Base-by-base conservation (phyloP, 1,140 invertebrate genomes). In the Drosophila jambulina region DNA sequence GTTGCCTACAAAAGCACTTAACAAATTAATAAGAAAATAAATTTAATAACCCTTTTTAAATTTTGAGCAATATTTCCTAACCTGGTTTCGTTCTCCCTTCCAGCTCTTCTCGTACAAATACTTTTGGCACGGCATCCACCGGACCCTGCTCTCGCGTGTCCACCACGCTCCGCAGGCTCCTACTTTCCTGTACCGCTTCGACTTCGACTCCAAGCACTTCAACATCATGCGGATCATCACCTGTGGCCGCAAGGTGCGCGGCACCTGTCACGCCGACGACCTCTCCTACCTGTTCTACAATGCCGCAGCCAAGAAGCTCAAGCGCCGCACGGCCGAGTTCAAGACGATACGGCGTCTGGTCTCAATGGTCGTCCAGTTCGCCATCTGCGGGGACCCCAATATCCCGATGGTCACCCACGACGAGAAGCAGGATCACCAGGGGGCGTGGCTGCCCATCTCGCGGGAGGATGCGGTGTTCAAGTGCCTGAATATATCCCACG, bases 211-310 rank as follows among this genome's bases (percentile, higher is more conserved):
- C 0, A 82, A 92, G 54, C 77, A 88, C 56, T 91, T 91, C 32
- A 93, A 93, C 69, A 88, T 86, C 25, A 88, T 91, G 61, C 78
- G 92, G 29, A 82, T 94, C 48, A 94, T 94, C 72, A 92, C 91
- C 40, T 92, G 91, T 23, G 91, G 91, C 6, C 80, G 90, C 38
- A 92, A 92, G 63, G 77, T 91, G 59, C 90, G 91, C 8, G 91
- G 91, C 64, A 94, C 94, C n/a, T 94, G 93, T 72, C 95, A 96
- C 82, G 94, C 93, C 0, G 95, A 96, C 72, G 95, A 96, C 78
- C 64, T 96, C 5, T 95, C 94, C 60, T 96, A 96, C 88, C 75
- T 96, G 42, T 96, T 96, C 80, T 93, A 94, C 76, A 94, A 93
- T 65, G 87, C 80, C 58, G 84, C 94, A 27, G 93, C 93, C 46